Base-by-base conservation (phyloP, 2,888 invertebrate genomes). In the Tachystola acroxantha region DNA sequence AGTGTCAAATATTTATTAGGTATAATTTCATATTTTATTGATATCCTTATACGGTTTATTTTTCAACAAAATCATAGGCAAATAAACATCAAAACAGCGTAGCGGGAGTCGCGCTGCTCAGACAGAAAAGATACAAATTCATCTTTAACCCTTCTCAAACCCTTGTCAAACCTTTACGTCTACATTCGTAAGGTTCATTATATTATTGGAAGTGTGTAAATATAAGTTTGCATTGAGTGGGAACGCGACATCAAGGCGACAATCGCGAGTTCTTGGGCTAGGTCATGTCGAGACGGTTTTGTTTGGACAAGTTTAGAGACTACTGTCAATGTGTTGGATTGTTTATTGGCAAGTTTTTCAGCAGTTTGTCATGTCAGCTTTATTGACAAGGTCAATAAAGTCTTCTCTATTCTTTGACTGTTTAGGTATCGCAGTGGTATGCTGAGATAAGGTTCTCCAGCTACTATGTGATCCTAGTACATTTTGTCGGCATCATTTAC, bases 211-310 rank as follows among this genome's bases (percentile, higher is more conserved):
- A 16, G 16, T 20, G n/a, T n/a, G n/a, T n/a, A 20, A 7, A 12
- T 14, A 7, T 11, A 13, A 28, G 13, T 13, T 28, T 11, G 7
- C 12, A n/a, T n/a, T n/a, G n/a, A 16, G 13, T 26, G 10, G 32
- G 19, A 32, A 27, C 47, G 57, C 64, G 67, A 57, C 64, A 50
- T 35, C 26, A 36, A 45, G 64, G 62, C 63, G 64, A 56, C 67
- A 53, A 50, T 49, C 35, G 45, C 16, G 59, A 61, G 41, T 57
- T 58, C 59, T 57, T 63, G 64, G 49, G 64, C 57, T 65, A 64
- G 65, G 59, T 66, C 67, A 53, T 48, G 58, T 45, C 50, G 42
- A 39, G 45, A 37, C 45, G 49, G 29, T 52, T 60, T 57, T 60
- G 58, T 65, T 65, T 62, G 48, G 39, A 46, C 48, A 36, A 39